A percentile compares a stretch with the other conserved stretches of the same genome.
Conservation (phyloP, 2,888 invertebrate species). For the Octonoba sinensis region DNA sequence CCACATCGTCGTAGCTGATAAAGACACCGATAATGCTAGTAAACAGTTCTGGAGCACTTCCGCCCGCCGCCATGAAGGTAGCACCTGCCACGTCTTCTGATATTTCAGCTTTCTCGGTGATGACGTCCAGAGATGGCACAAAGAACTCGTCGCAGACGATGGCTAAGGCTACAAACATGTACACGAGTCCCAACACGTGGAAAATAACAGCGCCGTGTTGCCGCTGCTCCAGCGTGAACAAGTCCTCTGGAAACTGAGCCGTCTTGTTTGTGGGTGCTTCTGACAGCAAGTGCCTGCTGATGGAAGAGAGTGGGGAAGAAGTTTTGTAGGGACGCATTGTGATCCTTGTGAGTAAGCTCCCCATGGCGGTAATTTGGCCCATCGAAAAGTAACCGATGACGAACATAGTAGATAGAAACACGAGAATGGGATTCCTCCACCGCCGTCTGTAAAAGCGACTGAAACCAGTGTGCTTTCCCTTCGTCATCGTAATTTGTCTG, state of each 20-base stretch:
- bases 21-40: slow-evolving; percentile 98
- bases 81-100: slow-evolving; percentile 98
- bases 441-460: slow-evolving; percentile 40
- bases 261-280: slow-evolving; percentile 20
- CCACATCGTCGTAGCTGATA: slow-evolving; percentile 96
- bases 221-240: slow-evolving; percentile 88
- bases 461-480: slow-evolving; percentile 18
- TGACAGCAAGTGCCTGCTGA: slow-evolving; percentile 26
- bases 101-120: slow-evolving; percentile 93
- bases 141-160: slow-evolving; percentile 99
- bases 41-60: slow-evolving; percentile 93
- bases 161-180: slow-evolving; percentile 98
- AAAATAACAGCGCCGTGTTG: slow-evolving; percentile 89
- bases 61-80: slow-evolving; percentile 99
- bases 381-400: slow-evolving; percentile 57
- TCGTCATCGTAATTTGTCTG: neutral
- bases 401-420: slow-evolving; percentile 37
- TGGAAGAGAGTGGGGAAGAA: neutral
- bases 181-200: slow-evolving; percentile 93
- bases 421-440: slow-evolving; percentile 56
- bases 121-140: slow-evolving; percentile 96
- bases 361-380: slow-evolving; percentile 46
- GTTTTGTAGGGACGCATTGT: neutral
- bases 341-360: slow-evolving; percentile 16
- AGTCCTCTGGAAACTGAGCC: slow-evolving; percentile 82